phyloP scores from a whole-genome alignment of 2,797 vertebrate genomes.

The Octomys mimax region DNA sequence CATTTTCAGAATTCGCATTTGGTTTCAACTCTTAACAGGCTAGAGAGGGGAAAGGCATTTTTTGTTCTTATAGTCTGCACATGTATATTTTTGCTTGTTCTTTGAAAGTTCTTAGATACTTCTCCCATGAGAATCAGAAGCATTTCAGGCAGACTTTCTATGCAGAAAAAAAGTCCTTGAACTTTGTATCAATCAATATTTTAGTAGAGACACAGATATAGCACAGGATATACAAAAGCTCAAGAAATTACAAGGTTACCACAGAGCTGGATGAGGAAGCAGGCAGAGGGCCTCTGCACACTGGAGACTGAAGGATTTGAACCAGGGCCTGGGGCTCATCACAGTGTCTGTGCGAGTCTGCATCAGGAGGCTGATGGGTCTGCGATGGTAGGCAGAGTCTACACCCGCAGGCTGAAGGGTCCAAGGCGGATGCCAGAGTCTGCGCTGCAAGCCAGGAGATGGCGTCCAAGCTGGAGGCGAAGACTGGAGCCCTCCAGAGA shows the following conservation, averaged over 20 bases:
- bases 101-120: neutral
- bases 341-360: neutral
- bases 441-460: neutral
- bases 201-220: neutral
- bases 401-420: neutral
- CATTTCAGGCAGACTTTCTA: neutral
- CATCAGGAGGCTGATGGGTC: neutral
- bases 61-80: neutral
- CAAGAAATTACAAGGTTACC: neutral
- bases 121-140: neutral
- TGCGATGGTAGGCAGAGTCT: neutral
- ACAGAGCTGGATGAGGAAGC: neutral
- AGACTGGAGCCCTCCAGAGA: neutral
- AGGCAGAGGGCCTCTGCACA: neutral
- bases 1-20: neutral
- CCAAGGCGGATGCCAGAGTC: too few relatives aligned
- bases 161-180: neutral
- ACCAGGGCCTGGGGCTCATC: neutral
- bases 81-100: neutral
- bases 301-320: neutral
- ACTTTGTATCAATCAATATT: neutral
- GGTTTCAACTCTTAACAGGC: neutral
- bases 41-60: neutral
- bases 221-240: neutral
- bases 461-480: neutral